Conservation (phyloP, 1,140 invertebrate species). For the Paracyclopina nana region DNA sequence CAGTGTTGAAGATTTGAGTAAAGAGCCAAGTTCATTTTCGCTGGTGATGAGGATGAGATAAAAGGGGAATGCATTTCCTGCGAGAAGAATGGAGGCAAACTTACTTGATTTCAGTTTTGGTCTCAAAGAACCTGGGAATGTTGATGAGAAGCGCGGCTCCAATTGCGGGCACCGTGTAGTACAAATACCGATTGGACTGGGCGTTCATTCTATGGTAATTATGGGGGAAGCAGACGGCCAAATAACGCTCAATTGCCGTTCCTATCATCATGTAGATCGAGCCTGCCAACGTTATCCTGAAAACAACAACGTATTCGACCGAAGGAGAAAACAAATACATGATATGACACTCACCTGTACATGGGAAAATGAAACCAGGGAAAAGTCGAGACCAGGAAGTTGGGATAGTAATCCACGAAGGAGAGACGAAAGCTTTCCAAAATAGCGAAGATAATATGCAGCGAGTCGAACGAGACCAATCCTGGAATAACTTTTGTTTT, state of each 20-base stretch:
- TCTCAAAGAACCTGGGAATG: conserved; percentile 2
- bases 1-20: too few relatives aligned
- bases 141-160: not conserved
- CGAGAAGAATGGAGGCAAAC: too few relatives aligned
- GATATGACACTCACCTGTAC: too few relatives aligned
- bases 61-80: too few relatives aligned
- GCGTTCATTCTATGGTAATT: not conserved
- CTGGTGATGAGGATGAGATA: too few relatives aligned
- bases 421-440: not conserved
- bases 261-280: conserved; percentile 8
- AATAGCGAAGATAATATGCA: not conserved
- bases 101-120: too few relatives aligned
- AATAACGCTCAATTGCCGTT: conserved; percentile 3
- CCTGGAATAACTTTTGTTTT: too few relatives aligned
- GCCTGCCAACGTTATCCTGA: not conserved
- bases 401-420: not conserved
- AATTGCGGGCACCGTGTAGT: not conserved
- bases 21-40: too few relatives aligned
- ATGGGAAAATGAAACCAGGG: not conserved
- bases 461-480: not conserved
- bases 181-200: not conserved
- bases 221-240: conserved; percentile 8
- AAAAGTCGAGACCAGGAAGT: not conserved
- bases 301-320: too few relatives aligned
- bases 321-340: too few relatives aligned